These are phyloP conservation scores for Gari tellinella DNA, from an alignment of 2,888 invertebrate genomes.

Conservation along the genomic window DNA sequence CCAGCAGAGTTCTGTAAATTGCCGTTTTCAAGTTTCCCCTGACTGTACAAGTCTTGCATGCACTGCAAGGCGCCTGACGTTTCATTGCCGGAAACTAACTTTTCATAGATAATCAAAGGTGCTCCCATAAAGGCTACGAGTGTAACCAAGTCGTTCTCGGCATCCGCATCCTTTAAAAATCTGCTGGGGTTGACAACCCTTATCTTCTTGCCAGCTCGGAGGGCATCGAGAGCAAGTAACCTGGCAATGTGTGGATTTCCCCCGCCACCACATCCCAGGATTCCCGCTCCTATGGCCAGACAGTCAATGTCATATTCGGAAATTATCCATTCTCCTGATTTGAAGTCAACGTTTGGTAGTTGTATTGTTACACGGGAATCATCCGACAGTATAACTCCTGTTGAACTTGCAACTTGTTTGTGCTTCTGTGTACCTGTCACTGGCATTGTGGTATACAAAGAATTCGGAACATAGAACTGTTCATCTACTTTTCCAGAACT, in stretches of 20 bases:
- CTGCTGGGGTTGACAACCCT: constrained; percentile 73
- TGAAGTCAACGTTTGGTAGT: constrained; percentile 54
- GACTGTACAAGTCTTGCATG: constrained; percentile 62
- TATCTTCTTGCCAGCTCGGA: constrained; percentile 72
- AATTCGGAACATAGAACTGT: constrained; percentile 5
- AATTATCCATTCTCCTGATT: constrained; percentile 77
- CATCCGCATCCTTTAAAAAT: constrained; percentile 52
- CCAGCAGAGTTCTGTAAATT: constrained; percentile 49
- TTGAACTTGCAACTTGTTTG: constrained; percentile 54
- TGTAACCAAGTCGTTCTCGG: constrained; percentile 62
- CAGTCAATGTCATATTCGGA: constrained; percentile 80
- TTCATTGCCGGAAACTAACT: constrained; percentile 68
- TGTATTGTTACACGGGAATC: constrained; percentile 22
- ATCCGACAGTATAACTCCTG: constrained; percentile 46
- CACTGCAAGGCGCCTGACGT: constrained; percentile 63
- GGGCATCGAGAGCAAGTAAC: constrained; percentile 61
- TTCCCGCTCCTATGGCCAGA: constrained; percentile 79
- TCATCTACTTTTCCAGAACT: background rate
- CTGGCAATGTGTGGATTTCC: constrained; percentile 77
- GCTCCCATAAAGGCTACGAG: constrained; percentile 77
- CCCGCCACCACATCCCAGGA: constrained; percentile 82
- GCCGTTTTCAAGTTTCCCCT: constrained; percentile 63
- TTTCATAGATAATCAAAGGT: constrained; percentile 74
- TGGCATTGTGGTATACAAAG: constrained; percentile 2
- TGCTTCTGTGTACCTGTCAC: constrained; percentile 1